Evolutionary conservation across 2,888 invertebrate species (phyloP).

Genomic region (Leptinotarsa tumamoca): DNA sequence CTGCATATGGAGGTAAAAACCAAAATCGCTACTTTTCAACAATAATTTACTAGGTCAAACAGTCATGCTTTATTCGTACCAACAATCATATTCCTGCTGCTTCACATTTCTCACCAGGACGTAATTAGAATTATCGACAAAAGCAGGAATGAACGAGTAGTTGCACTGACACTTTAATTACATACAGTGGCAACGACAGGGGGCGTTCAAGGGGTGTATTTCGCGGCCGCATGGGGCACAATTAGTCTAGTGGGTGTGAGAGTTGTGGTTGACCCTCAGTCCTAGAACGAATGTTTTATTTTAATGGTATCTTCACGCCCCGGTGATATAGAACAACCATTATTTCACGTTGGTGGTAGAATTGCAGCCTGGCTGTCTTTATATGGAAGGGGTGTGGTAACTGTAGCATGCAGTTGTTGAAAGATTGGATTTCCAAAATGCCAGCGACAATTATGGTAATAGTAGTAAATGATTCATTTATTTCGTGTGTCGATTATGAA

Average conservation of each 20-base stretch:
- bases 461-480: too few relatives aligned
- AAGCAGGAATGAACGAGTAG: not conserved
- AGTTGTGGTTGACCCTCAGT: conserved; percentile 45
- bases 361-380: not conserved
- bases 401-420: not conserved
- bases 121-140: conserved; percentile 15
- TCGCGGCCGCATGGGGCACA: conserved; percentile 53
- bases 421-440: not conserved
- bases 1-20: too few relatives aligned
- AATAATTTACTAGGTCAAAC: not conserved
- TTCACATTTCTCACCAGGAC: not conserved
- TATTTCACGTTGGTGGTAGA: not conserved
- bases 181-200: conserved; percentile 49
- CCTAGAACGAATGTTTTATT: conserved; percentile 19
- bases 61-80: not conserved
- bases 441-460: too few relatives aligned
- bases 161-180: conserved; percentile 51
- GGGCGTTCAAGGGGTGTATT: conserved; percentile 49
- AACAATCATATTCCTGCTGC: not conserved
- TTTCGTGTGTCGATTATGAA: too few relatives aligned
- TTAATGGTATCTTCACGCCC: conserved; percentile 27
- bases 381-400: not conserved
- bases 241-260: conserved; percentile 53
- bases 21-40: too few relatives aligned
- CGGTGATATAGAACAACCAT: conserved; percentile 14